These are phyloP conservation scores for Colaptes auratus DNA, from an alignment of 2,113 vertebrate genomes.

Conservation along the genomic window DNA sequence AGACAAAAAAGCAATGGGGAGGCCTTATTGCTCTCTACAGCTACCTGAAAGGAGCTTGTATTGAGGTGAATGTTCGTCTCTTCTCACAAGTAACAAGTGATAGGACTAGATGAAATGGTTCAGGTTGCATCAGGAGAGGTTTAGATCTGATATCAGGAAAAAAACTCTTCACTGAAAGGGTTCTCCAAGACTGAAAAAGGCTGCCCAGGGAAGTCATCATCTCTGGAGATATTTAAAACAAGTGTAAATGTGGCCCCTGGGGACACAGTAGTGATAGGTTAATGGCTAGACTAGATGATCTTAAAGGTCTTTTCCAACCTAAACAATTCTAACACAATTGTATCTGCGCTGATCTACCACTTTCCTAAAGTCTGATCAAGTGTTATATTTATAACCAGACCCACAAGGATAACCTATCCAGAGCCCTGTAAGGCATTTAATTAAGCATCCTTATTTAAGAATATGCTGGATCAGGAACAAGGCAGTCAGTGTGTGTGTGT, in stretches of 20 bases:
- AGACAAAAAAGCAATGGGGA: not conserved
- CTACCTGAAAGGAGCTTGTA: not conserved
- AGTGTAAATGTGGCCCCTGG: not conserved
- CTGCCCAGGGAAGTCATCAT: not conserved
- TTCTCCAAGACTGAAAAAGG: not conserved
- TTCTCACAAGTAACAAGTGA: not conserved
- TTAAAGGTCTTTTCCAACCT: not conserved
- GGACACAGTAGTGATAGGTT: not conserved
- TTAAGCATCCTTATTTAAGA: not conserved
- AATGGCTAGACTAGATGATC: not conserved
- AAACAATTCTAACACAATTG: not conserved
- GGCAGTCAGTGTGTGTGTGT: not conserved
- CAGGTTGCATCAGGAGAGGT: not conserved
- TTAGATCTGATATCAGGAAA: not conserved
- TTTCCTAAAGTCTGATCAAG: not conserved
- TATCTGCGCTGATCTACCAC: not conserved
- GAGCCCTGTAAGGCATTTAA: not conserved
- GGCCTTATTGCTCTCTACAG: not conserved
- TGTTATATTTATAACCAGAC: not conserved
- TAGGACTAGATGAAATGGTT: not conserved
- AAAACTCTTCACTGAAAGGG: not conserved
- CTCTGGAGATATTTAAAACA: not conserved
- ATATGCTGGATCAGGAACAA: not conserved
- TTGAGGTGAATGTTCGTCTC: not conserved
- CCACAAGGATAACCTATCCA: not conserved